Conservation (phyloP, 1,140 invertebrate genomes). For the Aphelenchoides avenae region DNA sequence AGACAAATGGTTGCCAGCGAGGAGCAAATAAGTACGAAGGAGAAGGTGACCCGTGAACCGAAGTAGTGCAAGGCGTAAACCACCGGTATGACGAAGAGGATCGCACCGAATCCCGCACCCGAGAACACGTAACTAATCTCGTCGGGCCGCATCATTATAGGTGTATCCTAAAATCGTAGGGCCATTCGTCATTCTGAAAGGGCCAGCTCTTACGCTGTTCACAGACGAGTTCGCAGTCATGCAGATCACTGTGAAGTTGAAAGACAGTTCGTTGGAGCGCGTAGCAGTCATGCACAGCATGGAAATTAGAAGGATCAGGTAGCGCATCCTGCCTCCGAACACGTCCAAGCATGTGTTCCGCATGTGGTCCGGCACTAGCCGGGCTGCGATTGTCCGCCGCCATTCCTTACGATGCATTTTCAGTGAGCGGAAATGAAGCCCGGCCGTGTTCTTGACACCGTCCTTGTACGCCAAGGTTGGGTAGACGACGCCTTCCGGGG, state of each 20-base stretch:
- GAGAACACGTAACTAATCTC: constrained; percentile 28
- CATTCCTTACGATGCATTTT: no score
- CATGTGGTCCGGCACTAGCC: no score
- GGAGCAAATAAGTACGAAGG: background rate
- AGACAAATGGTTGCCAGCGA: constrained; percentile 11
- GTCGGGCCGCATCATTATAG: constrained; percentile 17
- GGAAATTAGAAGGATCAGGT: constrained; percentile 22
- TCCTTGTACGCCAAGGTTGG: no score
- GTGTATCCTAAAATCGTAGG: constrained; percentile 15
- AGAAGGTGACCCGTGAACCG: constrained; percentile 25
- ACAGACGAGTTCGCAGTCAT: constrained; percentile 38
- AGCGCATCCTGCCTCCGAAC: constrained; percentile 19
- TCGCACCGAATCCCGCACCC: constrained; percentile 19
- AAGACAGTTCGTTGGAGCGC: constrained; percentile 31
- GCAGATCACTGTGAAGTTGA: constrained; percentile 36
- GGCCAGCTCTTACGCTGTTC: constrained; percentile 16
- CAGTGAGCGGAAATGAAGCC: no score
- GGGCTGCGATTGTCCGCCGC: no score
- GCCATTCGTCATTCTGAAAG: constrained; percentile 2
- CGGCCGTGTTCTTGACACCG: no score
- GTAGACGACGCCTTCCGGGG: no score
- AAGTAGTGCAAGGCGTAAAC: constrained; percentile 23
- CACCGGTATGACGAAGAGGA: constrained; percentile 13
- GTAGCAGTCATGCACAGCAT: constrained; percentile 27
- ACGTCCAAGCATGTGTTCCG: no score